These are phyloP conservation scores for Madoqua kirkii DNA, from an alignment of 2,113 vertebrate species.

Conservation along the genomic window DNA sequence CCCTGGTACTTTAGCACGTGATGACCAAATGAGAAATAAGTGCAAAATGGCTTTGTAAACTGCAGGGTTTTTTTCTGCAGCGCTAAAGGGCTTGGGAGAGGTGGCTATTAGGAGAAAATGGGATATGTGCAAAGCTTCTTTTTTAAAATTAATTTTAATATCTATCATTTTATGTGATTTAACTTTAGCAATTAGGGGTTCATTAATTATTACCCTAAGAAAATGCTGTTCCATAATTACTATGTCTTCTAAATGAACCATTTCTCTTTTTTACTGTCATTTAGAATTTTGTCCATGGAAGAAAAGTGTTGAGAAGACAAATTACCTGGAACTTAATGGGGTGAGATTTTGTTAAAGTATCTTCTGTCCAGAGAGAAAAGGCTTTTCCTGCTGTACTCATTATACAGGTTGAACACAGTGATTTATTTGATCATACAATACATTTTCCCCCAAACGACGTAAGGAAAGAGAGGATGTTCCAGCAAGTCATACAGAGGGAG, in stretches of 20 bases:
- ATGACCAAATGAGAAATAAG: background rate
- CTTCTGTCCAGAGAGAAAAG: conserved; percentile 5
- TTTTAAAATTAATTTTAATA: background rate
- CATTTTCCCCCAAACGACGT: background rate
- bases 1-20: background rate
- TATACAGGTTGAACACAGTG: background rate
- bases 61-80: background rate
- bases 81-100: background rate
- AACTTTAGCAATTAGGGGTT: background rate
- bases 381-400: background rate
- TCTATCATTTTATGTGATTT: conserved; percentile 15
- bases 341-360: conserved; percentile 38
- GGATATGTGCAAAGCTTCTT: conserved; percentile 13
- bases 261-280: conserved; percentile 20
- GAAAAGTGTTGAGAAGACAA: conserved; percentile 20
- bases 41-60: background rate
- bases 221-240: background rate
- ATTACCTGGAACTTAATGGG: conserved; percentile 7
- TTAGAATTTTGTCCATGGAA: conserved; percentile 19
- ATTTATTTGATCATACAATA: conserved; percentile 29
- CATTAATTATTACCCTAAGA: conserved; percentile 39
- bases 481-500: background rate
- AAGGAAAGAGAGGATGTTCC: background rate
- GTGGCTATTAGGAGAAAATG: background rate
- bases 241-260: background rate